Conservation (phyloP, 2,888 invertebrate genomes). For the Thereva nobilitata region DNA sequence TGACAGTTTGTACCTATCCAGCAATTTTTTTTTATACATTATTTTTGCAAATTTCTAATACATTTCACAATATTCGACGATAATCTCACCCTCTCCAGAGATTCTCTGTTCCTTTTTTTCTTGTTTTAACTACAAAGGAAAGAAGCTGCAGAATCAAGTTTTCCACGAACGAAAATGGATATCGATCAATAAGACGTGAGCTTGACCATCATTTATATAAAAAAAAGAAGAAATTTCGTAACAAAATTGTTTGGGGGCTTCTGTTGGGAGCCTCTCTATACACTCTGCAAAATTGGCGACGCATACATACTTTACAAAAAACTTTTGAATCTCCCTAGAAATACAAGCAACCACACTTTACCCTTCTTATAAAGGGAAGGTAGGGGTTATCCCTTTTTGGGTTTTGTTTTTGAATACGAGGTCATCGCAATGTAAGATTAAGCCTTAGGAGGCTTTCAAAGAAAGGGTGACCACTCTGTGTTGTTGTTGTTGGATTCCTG, state of each 20-base stretch:
- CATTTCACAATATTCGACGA: no score
- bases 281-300: slow-evolving; percentile 29
- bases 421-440: slow-evolving; percentile 33
- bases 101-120: no score
- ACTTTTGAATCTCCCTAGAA: slow-evolving; percentile 20
- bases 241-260: slow-evolving; percentile 24
- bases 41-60: no score
- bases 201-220: slow-evolving; percentile 19
- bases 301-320: slow-evolving; percentile 27
- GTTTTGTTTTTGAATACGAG: slow-evolving; percentile 33
- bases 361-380: slow-evolving; percentile 24
- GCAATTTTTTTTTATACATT: no score
- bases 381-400: slow-evolving; percentile 24
- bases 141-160: neutral
- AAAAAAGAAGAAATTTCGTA: slow-evolving; percentile 24
- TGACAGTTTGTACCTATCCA: no score
- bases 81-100: no score
- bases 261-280: slow-evolving; percentile 1
- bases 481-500: slow-evolving; percentile 21
- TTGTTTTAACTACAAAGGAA: no score
- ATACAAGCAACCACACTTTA: slow-evolving; percentile 6
- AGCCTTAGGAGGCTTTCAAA: slow-evolving; percentile 28
- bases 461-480: slow-evolving; percentile 27
- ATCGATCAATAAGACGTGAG: slow-evolving; percentile 33
- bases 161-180: slow-evolving; percentile 19